Base-by-base conservation (phyloP, 2,113 vertebrate species). In the Coryphaenoides rupestris region DNA sequence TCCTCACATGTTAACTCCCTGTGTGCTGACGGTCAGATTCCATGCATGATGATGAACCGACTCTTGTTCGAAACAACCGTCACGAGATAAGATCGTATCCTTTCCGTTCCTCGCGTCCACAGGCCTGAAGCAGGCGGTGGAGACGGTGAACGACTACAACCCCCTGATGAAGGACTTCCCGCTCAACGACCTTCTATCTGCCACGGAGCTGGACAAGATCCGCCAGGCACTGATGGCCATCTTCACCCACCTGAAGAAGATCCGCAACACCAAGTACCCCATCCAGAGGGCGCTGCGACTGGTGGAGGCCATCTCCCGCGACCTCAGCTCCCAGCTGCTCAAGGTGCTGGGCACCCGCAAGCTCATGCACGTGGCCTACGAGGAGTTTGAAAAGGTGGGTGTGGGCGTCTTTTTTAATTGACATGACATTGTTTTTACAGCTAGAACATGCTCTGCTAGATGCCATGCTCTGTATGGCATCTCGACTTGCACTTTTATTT, bases 161-260 rank as follows among this genome's bases (percentile, higher is more conserved):
- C 96, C 96, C 26, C 87, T 99, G 75, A 99, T 99, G 97, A 99
- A 99, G 78, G 97, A 99, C 72, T 99, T 99, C 47, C 97, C 97
- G 3, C 89, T 99, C 55, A 99, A 99, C 49, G 97, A 99, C 63
- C 84, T 99, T 63, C 90, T 99, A 23, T 98, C 97, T 61, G 97
- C 97, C 74, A 97, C 95, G 0, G 97, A 99, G 71, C 90, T 99
- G 28, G 97, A 99, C 84, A 98, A 98, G 86, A 99, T 99, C 72
- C 89, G 97, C 6, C 96, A 98, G 81, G 97, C 96, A 0, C 90
- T 99, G 55, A 94, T 99, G 70, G 97, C 96, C 17, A 99, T 99
- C 76, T 99, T 99, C 82, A 98, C 94, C 47, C 97, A 99, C 71
- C 70, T 99, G 68, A 93, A 98, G 67, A 99, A 99, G 90, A 99